These are phyloP conservation scores for Corella eumyota DNA, from an alignment of 23 tunicate genomes.

Conservation along the genomic window DNA sequence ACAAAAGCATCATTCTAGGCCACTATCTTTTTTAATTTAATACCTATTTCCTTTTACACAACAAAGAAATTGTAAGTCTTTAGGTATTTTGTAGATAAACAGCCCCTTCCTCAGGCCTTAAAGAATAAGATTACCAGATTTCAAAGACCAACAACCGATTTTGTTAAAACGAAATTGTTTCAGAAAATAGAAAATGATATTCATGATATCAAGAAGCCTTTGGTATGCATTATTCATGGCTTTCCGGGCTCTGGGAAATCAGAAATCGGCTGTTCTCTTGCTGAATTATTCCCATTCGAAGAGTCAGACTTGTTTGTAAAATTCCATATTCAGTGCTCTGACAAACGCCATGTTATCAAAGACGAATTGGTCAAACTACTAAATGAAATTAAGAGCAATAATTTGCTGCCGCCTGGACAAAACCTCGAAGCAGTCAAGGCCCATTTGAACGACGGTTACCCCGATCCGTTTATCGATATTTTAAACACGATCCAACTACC, in stretches of 20 bases:
- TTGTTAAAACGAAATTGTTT: too few relatives aligned
- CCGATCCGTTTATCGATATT: slow-evolving; percentile 1
- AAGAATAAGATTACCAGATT: too few relatives aligned
- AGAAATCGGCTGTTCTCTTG: slow-evolving; percentile 17
- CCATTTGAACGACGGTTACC: neutral
- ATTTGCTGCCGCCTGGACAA: slow-evolving; percentile 1
- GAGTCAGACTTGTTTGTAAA: neutral
- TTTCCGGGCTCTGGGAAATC: slow-evolving; percentile 49
- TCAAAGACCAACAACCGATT: too few relatives aligned
- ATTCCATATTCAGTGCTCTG: slow-evolving; percentile 9
- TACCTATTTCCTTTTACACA: too few relatives aligned
- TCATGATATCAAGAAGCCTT: neutral
- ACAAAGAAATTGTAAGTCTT: too few relatives aligned
- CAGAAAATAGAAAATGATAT: too few relatives aligned
- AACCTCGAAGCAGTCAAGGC: neutral
- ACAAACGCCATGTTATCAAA: slow-evolving; percentile 1
- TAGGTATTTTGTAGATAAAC: too few relatives aligned
- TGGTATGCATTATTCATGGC: slow-evolving; percentile 25
- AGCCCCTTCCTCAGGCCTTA: too few relatives aligned
- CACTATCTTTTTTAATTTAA: too few relatives aligned
- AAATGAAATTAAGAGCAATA: neutral
- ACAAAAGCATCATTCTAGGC: too few relatives aligned
- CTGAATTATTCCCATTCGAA: slow-evolving; percentile 13
- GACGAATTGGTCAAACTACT: neutral
- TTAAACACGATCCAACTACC: neutral